Evolutionary conservation across 2,888 invertebrate genomes (phyloP).

Genomic region (Prosapia bicincta): DNA sequence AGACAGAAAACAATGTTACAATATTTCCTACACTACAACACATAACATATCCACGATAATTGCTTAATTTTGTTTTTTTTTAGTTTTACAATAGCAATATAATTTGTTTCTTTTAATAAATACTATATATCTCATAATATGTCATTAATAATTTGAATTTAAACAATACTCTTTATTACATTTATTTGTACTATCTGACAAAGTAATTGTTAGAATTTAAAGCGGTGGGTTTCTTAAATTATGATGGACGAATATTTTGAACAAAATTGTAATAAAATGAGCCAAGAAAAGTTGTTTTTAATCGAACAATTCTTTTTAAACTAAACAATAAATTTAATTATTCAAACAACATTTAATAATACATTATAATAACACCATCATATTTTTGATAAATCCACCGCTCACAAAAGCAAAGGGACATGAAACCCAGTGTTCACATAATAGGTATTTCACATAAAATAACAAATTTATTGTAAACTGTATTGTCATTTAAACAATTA

Average conservation of each 20-base stretch:
- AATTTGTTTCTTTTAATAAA: conserved; percentile 20
- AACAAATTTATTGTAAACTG: background rate
- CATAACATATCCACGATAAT: conserved; percentile 7
- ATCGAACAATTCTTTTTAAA: too few species aligned
- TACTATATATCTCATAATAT: conserved; percentile 17
- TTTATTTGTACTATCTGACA: conserved; percentile 28
- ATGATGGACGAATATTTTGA: too few species aligned
- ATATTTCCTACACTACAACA: conserved; percentile 16
- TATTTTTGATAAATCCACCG: background rate
- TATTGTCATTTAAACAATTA: background rate
- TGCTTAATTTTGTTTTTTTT: conserved; percentile 17
- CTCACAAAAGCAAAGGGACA: background rate
- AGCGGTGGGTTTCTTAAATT: background rate
- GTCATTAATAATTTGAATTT: background rate
- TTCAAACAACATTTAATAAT: too few species aligned
- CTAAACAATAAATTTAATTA: too few species aligned
- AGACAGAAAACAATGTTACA: background rate
- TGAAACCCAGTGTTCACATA: background rate
- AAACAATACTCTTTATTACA: conserved; percentile 8
- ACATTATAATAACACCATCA: background rate
- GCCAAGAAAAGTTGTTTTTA: too few species aligned
- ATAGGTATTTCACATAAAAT: background rate
- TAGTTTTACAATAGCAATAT: conserved; percentile 21
- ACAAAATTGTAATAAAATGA: too few species aligned
- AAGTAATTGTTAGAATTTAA: conserved; percentile 23